Conservation (phyloP, 2,797 vertebrate species). For the Xyrichtys novacula region DNA sequence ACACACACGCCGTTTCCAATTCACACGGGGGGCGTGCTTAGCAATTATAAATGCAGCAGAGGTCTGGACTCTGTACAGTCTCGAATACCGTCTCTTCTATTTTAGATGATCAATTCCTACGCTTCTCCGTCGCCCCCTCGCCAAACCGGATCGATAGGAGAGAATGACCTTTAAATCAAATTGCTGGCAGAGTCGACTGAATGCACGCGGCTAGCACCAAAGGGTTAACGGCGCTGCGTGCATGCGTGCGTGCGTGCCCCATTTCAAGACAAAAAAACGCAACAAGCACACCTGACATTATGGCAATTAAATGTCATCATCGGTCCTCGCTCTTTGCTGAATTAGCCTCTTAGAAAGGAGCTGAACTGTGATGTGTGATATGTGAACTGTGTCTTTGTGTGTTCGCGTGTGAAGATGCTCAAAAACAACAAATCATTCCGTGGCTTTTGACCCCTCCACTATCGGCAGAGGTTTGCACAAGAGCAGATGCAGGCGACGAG, state of each 20-base stretch:
- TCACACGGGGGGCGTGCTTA: slow-evolving; percentile 57
- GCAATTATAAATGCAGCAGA: slow-evolving; percentile 77
- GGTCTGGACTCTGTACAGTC: slow-evolving; percentile 77
- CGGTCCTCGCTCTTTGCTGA: slow-evolving; percentile 26
- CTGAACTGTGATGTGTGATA: background rate
- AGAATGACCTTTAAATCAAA: slow-evolving; percentile 90
- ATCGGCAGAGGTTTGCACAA: slow-evolving; percentile 54
- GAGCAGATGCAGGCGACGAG: slow-evolving; percentile 14
- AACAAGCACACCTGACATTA: slow-evolving; percentile 49
- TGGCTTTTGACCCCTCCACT: slow-evolving; percentile 58
- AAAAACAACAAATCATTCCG: slow-evolving; percentile 38
- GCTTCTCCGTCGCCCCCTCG: slow-evolving; percentile 81
- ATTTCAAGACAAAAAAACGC: slow-evolving; percentile 38
- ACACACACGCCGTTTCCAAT: slow-evolving; percentile 34
- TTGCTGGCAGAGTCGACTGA: slow-evolving; percentile 84
- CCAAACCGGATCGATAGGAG: slow-evolving; percentile 86
- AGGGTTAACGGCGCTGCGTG: slow-evolving; percentile 78
- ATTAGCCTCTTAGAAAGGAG: background rate
- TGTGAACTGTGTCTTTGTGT: background rate
- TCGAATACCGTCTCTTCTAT: slow-evolving; percentile 82
- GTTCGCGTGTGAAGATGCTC: background rate
- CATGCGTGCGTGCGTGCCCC: slow-evolving; percentile 43
- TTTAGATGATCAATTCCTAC: slow-evolving; percentile 86
- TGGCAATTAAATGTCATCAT: slow-evolving; percentile 57
- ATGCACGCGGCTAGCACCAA: slow-evolving; percentile 77